A percentile compares a stretch with the other conserved stretches of the same genome.
Evolutionary conservation across 2,113 vertebrate genomes (phyloP).

Genomic region (Ploceus nigricollis): DNA sequence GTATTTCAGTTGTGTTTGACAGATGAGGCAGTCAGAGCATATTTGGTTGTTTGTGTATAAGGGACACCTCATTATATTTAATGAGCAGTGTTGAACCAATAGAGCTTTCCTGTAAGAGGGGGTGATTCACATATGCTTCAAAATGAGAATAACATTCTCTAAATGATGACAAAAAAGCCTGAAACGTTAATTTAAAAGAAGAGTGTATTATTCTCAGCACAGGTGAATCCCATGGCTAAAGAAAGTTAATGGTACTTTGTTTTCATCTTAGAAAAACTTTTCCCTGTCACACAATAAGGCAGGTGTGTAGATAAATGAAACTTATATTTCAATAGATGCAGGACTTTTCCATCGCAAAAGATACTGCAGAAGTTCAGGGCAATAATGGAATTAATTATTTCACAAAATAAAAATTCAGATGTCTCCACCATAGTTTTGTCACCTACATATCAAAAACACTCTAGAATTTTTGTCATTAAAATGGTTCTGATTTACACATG

Average conservation of each 20-base stretch:
- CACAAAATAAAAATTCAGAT: background rate
- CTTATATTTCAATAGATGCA: background rate
- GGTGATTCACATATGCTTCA: background rate
- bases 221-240: background rate
- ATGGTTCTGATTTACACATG: background rate
- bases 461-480: background rate
- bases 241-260: background rate
- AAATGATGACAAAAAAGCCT: background rate
- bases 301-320: background rate
- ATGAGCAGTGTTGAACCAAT: conserved; percentile 24
- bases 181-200: background rate
- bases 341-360: background rate
- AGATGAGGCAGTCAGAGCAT: background rate
- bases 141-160: background rate
- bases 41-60: background rate
- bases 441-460: background rate
- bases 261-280: background rate
- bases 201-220: background rate
- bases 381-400: background rate
- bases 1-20: background rate
- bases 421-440: background rate
- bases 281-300: background rate
- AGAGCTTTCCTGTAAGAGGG: background rate
- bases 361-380: background rate
- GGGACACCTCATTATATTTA: conserved; percentile 54